Evolutionary conservation across 2,113 vertebrate genomes (phyloP), one percentile per base, ranked within the genome.

Genomic region (Tylochromis polylepis): DNA sequence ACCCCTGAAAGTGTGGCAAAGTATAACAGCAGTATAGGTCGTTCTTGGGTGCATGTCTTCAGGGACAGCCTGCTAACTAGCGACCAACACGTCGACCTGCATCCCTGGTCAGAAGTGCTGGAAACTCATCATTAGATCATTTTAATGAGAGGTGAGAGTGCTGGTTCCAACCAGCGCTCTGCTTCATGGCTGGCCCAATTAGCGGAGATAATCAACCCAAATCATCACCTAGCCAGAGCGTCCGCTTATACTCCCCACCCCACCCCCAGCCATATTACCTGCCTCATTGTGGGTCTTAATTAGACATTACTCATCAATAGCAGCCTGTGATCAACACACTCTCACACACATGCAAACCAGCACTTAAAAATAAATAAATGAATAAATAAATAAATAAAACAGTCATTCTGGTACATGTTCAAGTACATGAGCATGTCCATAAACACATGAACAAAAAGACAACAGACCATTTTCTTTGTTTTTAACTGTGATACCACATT

Each of bases 91-190:
- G 41, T 87, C 87, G 89, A 77, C 85, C 70, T 83, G 88, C 88
- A 89, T 84, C 87, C 93, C 85, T 65, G 94, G 93, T 93, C 94
- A 95, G 89, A 88, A 51, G 86, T 89, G 91, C 83, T 84, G 70
- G 82, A 89, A 83, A 85, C 88, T 92, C 92, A 92, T 96, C 95
- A 95, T 95, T 95, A 95, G 91, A 92, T 93, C 79, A 78, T 93
- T 95, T 93, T 96, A 96, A 96, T 95, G 94, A 96, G 95, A 93
- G 94, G 94, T 93, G 95, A 94, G 93, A 85, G 87, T 84, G 87
- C 87, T 85, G 89, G 89, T 86, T 94, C 89, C 87, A 92, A 86
- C 89, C 91, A 75, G 60, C 60, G 89, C 91, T 92, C 88, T 3
- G 82, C 90, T 89, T 82, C 94, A 90, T 81, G 88, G 87, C 88